These are phyloP conservation scores for Oryzias celebensis DNA, from an alignment of 2,113 vertebrate species.

Conservation along the genomic window DNA sequence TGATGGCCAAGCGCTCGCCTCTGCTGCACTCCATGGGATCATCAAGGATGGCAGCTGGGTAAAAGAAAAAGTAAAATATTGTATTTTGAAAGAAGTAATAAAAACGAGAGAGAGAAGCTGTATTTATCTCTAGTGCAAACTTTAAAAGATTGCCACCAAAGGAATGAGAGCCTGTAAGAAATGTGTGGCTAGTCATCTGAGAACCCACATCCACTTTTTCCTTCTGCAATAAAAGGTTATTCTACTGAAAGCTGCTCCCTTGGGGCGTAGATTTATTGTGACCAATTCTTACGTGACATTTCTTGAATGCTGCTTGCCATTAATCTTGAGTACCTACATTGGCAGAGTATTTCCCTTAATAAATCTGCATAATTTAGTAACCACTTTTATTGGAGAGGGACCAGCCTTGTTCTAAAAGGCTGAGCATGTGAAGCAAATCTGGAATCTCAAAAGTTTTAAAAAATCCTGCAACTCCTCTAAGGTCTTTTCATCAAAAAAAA, in stretches of 20 bases:
- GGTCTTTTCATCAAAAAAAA: background rate
- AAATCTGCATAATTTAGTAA: conserved; percentile 26
- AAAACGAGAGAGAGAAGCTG: background rate
- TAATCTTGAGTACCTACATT: conserved; percentile 28
- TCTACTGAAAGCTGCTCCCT: conserved; percentile 28
- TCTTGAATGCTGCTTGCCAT: conserved; percentile 26
- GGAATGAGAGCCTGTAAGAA: background rate
- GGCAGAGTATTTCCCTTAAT: conserved; percentile 24
- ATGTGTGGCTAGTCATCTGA: background rate
- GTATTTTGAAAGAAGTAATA: background rate
- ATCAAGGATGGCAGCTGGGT: conserved; percentile 84
- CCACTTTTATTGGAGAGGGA: conserved; percentile 20
- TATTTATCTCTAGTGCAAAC: conserved; percentile 10
- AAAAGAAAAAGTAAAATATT: background rate
- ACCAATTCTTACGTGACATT: conserved; percentile 29
- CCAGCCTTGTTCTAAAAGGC: conserved; percentile 9
- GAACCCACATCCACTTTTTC: background rate
- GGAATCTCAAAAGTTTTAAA: conserved; percentile 12
- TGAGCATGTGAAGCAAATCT: conserved; percentile 33
- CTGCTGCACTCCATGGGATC: conserved; percentile 99
- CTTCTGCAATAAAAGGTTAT: conserved; percentile 20
- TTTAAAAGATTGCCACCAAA: conserved; percentile 3
- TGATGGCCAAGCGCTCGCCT: conserved; percentile 96
- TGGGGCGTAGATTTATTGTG: conserved; percentile 25
- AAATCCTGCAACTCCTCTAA: background rate